These are phyloP conservation scores for Pseudotriccus pelzelni DNA, from an alignment of 2,797 vertebrate genomes.

Conservation along the genomic window DNA sequence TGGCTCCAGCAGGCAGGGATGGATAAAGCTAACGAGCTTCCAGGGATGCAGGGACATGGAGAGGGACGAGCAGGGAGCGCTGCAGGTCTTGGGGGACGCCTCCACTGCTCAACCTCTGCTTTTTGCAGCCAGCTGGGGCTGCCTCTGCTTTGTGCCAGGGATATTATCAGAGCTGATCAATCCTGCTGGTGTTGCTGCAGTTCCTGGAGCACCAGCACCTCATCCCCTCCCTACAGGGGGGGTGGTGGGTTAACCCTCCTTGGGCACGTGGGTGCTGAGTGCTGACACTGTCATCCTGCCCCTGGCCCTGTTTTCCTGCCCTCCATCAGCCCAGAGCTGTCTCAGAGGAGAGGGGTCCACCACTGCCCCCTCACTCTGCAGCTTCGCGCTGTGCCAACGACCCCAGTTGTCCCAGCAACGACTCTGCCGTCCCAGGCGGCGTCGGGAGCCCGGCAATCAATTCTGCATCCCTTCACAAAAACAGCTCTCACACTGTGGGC, in stretches of 20 bases:
- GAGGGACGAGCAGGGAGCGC: not conserved
- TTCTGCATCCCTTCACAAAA: not conserved
- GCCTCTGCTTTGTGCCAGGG: not conserved
- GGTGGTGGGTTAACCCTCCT: not conserved
- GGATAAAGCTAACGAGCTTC: fast-evolving
- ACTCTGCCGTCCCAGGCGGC: not conserved
- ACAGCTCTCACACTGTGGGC: not conserved
- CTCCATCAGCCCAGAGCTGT: not conserved
- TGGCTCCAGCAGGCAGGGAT: not conserved
- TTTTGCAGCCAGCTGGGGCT: not conserved
- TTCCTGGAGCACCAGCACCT: not conserved
- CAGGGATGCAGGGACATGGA: not conserved
- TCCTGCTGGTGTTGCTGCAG: not conserved
- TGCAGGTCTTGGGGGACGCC: not conserved
- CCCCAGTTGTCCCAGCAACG: not conserved
- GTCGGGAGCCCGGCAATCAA: not conserved
- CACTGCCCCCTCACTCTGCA: not conserved
- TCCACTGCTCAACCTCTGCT: not conserved
- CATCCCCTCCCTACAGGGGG: not conserved
- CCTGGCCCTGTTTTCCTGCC: not conserved
- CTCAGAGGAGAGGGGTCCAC: not conserved
- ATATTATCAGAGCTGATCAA: fast-evolving
- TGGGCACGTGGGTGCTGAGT: not conserved
- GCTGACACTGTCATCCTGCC: not conserved
- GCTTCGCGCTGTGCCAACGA: not conserved